Evolutionary conservation across 2,888 invertebrate genomes (phyloP).

Genomic region (Strigamia maritima): DNA sequence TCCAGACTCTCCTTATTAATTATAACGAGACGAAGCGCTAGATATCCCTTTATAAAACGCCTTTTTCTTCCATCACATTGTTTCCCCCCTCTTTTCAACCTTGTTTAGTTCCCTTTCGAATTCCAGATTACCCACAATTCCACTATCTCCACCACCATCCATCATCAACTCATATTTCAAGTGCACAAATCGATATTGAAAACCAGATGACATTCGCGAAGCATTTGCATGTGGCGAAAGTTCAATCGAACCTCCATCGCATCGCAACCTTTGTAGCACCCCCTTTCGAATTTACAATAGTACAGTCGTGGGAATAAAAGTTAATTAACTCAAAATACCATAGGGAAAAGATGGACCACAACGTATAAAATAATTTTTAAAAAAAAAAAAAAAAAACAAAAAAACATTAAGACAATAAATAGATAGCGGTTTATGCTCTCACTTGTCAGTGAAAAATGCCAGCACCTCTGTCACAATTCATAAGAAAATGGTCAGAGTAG

Average conservation of each 20-base stretch:
- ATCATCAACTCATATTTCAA: slow-evolving; percentile 7
- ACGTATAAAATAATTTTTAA: background rate
- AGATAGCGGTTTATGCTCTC: background rate
- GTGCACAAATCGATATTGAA: background rate
- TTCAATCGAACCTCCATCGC: background rate
- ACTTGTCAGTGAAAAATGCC: background rate
- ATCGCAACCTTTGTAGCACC: background rate
- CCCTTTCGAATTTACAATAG: background rate
- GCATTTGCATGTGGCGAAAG: background rate
- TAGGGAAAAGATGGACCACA: background rate
- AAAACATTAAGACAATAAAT: slow-evolving; percentile 15
- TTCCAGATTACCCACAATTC: slow-evolving; percentile 1
- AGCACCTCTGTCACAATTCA: slow-evolving; percentile 6
- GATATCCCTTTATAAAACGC: background rate
- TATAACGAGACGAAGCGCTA: background rate
- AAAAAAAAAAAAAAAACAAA: background rate
- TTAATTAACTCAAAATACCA: background rate
- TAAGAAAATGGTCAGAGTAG: background rate
- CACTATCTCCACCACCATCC: slow-evolving; percentile 1
- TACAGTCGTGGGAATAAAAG: slow-evolving; percentile 2
- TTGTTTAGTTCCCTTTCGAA: background rate
- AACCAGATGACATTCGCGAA: background rate
- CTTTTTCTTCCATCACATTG: background rate
- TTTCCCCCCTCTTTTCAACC: background rate
- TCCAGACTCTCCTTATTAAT: background rate